phyloP scores from a whole-genome alignment of 2,888 invertebrate genomes.

The Copidosoma aretas region DNA sequence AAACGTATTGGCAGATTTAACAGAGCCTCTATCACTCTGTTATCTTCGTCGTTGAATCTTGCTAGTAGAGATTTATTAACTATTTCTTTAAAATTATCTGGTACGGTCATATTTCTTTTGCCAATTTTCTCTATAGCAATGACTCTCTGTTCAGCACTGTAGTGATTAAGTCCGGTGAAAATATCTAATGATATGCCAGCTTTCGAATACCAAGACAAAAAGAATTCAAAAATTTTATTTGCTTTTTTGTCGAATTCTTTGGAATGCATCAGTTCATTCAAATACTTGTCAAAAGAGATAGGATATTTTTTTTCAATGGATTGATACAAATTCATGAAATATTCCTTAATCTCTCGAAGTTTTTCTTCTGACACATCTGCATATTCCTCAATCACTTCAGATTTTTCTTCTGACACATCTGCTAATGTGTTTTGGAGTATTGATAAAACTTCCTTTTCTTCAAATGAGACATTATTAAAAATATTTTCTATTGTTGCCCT shows the following conservation, averaged over 20 bases:
- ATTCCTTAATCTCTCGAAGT: slow-evolving; percentile 39
- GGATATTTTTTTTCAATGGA: slow-evolving; percentile 75
- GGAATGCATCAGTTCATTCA: slow-evolving; percentile 66
- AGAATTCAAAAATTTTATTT: slow-evolving; percentile 50
- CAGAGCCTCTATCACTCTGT: slow-evolving; percentile 67
- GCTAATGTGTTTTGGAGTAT: slow-evolving; percentile 50
- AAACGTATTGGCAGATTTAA: slow-evolving; percentile 52
- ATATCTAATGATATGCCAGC: slow-evolving; percentile 52
- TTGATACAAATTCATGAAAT: slow-evolving; percentile 49
- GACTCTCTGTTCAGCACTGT: slow-evolving; percentile 70
- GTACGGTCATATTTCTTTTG: slow-evolving; percentile 53
- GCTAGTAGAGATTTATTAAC: slow-evolving; percentile 71
- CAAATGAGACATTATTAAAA: slow-evolving; percentile 69
- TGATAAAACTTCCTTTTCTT: slow-evolving; percentile 61
- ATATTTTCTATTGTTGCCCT: slow-evolving; percentile 68
- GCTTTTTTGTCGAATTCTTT: slow-evolving; percentile 36
- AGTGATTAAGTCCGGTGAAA: slow-evolving; percentile 69
- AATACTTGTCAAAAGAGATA: slow-evolving; percentile 72
- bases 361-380: slow-evolving; percentile 37
- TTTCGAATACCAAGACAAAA: slow-evolving; percentile 55
- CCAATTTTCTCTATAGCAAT: slow-evolving; percentile 73
- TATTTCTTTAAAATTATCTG: slow-evolving; percentile 64
- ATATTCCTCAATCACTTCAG: slow-evolving; percentile 42
- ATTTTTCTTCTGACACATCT: slow-evolving; percentile 34
- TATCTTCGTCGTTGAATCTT: slow-evolving; percentile 73